Percentiles rank a stretch among this genome's conserved stretches.
Evolutionary conservation across 2,113 vertebrate genomes (phyloP).

Genomic region (Dendropsophus ebraccatus): DNA sequence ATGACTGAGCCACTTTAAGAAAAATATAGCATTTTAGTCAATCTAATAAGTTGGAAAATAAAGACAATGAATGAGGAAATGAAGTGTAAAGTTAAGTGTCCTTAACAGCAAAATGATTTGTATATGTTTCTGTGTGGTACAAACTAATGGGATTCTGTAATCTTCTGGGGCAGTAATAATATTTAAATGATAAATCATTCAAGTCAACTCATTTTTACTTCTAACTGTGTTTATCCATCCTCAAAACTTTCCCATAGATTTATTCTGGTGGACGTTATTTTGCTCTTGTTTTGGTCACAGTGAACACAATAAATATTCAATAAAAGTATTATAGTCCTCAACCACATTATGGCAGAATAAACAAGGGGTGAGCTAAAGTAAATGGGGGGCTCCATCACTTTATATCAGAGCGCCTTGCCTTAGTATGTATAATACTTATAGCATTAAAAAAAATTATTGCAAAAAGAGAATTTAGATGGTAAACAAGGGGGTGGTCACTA

Average conservation of each 20-base stretch:
- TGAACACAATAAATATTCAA: neutral
- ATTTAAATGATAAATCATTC: constrained; percentile 38
- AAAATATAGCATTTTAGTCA: constrained; percentile 66
- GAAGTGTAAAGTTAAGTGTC: constrained; percentile 65
- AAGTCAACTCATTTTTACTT: neutral
- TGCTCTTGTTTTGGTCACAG: neutral
- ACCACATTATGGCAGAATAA: too few relatives aligned
- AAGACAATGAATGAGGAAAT: constrained; percentile 65
- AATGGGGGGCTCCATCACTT: too few relatives aligned
- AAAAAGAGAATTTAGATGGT: too few relatives aligned
- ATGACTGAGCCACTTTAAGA: neutral
- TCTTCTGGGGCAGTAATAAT: constrained; percentile 44
- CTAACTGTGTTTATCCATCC: neutral
- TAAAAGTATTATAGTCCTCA: too few relatives aligned
- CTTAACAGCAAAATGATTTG: constrained; percentile 63
- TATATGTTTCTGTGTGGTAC: constrained; percentile 57
- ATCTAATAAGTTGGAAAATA: constrained; percentile 67
- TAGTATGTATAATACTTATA: too few relatives aligned
- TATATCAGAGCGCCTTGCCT: too few relatives aligned
- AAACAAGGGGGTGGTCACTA: too few relatives aligned
- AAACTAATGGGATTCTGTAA: constrained; percentile 56
- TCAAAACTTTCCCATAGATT: neutral
- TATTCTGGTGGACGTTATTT: neutral
- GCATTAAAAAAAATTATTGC: too few relatives aligned
- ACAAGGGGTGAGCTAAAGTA: too few relatives aligned